phyloP scores from a whole-genome alignment of 2,888 invertebrate species.

The Hyppa rectilinea region DNA sequence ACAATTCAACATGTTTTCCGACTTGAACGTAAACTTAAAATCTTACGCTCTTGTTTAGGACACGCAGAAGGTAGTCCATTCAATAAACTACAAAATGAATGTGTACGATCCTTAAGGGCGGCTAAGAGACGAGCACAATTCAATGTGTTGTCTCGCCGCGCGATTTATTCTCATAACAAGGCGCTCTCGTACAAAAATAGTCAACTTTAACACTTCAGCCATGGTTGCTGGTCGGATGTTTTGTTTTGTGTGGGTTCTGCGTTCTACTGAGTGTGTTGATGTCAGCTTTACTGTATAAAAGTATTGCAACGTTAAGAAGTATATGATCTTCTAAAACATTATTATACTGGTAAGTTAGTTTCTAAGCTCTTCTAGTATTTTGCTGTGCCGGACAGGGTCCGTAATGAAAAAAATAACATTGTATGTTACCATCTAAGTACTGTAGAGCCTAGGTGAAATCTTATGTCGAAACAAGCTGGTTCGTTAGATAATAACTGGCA shows the following conservation, averaged over 20 bases:
- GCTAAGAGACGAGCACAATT: constrained; percentile 70
- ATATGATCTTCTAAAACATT: not conserved
- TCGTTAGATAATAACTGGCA: too few species aligned
- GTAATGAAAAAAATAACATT: too few species aligned
- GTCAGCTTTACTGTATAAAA: not conserved
- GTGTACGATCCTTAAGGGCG: constrained; percentile 44
- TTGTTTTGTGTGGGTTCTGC: constrained; percentile 24
- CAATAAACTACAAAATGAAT: constrained; percentile 37
- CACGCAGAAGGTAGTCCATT: not conserved
- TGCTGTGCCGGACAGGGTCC: not conserved
- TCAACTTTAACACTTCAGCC: constrained; percentile 41
- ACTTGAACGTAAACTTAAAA: constrained; percentile 21
- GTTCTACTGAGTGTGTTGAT: not conserved
- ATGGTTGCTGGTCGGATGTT: constrained; percentile 4
- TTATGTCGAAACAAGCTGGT: too few species aligned
- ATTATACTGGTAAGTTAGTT: not conserved
- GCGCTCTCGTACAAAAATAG: constrained; percentile 72
- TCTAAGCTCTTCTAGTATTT: not conserved
- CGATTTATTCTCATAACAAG: constrained; percentile 82
- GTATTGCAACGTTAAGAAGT: not conserved
- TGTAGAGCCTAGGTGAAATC: too few species aligned
- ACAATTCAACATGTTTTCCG: not conserved
- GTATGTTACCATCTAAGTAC: too few species aligned
- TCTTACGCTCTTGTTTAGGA: constrained; percentile 24
- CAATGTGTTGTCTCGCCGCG: constrained; percentile 73